These are phyloP conservation scores for Oxyruncus cristatus DNA, from an alignment of 2,113 vertebrate genomes.

Conservation along the genomic window DNA sequence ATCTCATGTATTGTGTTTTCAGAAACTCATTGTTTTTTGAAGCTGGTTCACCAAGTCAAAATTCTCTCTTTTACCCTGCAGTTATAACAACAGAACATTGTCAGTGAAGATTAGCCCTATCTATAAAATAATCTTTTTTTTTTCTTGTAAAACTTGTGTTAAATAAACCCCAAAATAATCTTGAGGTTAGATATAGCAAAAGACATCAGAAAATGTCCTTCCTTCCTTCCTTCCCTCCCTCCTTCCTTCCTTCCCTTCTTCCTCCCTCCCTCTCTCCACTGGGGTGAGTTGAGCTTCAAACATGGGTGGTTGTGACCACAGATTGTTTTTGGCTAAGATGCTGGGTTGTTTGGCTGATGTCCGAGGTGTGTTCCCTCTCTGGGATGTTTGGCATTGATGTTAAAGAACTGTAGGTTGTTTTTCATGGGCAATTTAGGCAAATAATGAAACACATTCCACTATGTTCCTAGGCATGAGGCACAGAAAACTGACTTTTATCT, in stretches of 20 bases:
- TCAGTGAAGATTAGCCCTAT: background rate
- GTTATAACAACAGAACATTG: background rate
- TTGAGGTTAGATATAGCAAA: background rate
- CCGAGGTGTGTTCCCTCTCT: background rate
- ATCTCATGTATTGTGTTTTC: background rate
- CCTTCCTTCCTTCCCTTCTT: accelerated
- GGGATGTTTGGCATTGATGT: background rate
- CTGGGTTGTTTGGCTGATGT: background rate
- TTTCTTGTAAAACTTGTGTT: background rate
- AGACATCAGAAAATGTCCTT: background rate
- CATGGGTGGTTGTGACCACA: background rate
- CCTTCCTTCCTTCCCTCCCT: accelerated
- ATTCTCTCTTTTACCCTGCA: background rate
- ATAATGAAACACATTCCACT: slow-evolving; percentile 27
- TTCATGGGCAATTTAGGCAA: background rate
- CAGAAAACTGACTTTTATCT: background rate
- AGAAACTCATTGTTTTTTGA: background rate
- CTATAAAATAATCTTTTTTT: background rate
- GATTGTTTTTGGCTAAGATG: background rate
- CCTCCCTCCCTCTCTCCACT: background rate
- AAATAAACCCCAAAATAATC: too few relatives aligned
- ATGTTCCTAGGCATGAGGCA: background rate
- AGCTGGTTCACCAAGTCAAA: background rate
- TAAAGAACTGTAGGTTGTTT: background rate
- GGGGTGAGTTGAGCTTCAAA: background rate